Percentiles rank a stretch among this genome's conserved stretches.
phyloP scores from a whole-genome alignment of 2,888 invertebrate genomes.

The Phlogophora meticulosa region DNA sequence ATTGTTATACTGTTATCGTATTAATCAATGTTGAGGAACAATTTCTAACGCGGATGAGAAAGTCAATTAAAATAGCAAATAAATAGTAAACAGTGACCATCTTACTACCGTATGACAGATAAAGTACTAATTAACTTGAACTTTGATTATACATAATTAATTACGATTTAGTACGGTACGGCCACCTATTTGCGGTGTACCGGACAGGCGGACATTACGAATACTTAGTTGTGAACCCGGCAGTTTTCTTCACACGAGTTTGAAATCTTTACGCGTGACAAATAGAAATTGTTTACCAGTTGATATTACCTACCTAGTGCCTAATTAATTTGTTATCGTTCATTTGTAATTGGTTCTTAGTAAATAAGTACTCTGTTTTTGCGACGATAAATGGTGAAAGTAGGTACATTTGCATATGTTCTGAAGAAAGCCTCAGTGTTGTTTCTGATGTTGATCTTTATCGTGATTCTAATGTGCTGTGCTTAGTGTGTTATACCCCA shows the following conservation, averaged over 20 bases:
- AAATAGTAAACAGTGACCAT: slow-evolving; percentile 56
- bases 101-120: slow-evolving; percentile 42
- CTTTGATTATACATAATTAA: slow-evolving; percentile 51
- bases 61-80: slow-evolving; percentile 40
- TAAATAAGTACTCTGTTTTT: slow-evolving; percentile 32
- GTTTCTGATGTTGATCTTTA: neutral
- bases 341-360: slow-evolving; percentile 30
- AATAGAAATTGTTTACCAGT: slow-evolving; percentile 43
- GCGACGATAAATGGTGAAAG: slow-evolving; percentile 14
- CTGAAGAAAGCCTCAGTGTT: neutral
- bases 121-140: slow-evolving; percentile 50
- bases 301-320: slow-evolving; percentile 10
- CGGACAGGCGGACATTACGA: slow-evolving; percentile 15
- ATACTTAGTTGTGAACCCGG: slow-evolving; percentile 4
- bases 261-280: slow-evolving; percentile 30
- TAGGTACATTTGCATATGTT: neutral
- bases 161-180: slow-evolving; percentile 29
- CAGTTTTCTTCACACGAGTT: slow-evolving; percentile 13
- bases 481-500: neutral
- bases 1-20: neutral
- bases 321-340: slow-evolving; percentile 20
- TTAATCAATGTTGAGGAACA: slow-evolving; percentile 22
- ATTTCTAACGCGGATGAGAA: slow-evolving; percentile 45
- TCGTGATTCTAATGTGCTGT: neutral
- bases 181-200: slow-evolving; percentile 43